Evolutionary conservation across 2,888 invertebrate genomes (phyloP).

Genomic region (Pristionchus fissidentatus): DNA sequence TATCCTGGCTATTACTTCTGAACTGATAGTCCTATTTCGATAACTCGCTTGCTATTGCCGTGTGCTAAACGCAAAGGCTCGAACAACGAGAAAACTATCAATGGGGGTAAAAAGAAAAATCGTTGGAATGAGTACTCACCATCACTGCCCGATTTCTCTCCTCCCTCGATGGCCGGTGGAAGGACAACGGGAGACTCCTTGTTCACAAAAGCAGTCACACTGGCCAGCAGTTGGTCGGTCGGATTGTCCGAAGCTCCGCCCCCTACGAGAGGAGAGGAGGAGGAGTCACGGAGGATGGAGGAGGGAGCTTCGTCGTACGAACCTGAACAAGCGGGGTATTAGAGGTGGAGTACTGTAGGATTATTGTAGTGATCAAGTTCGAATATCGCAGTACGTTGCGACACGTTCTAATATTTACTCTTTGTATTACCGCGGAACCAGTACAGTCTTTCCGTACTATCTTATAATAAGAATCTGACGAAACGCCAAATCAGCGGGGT

Average conservation of each 20-base stretch:
- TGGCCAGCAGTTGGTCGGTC: conserved; percentile 35
- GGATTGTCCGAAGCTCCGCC: too few relatives aligned
- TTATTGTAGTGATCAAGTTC: not conserved
- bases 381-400: not conserved
- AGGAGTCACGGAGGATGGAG: too few relatives aligned
- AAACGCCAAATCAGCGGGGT: not conserved
- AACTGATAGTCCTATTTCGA: not conserved
- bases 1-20: too few relatives aligned
- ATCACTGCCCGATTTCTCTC: not conserved
- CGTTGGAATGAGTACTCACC: not conserved
- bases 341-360: not conserved
- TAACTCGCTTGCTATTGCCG: not conserved
- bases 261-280: not conserved
- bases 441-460: not conserved
- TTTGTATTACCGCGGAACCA: too few relatives aligned
- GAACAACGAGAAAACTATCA: not conserved
- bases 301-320: conserved; percentile 19
- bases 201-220: conserved; percentile 37
- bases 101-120: not conserved
- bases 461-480: not conserved
- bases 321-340: not conserved
- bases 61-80: not conserved
- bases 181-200: not conserved
- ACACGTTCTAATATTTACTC: not conserved
- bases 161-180: not conserved